phyloP scores from a whole-genome alignment of 2,888 invertebrate species.

The Agrenia bidenticulata region DNA sequence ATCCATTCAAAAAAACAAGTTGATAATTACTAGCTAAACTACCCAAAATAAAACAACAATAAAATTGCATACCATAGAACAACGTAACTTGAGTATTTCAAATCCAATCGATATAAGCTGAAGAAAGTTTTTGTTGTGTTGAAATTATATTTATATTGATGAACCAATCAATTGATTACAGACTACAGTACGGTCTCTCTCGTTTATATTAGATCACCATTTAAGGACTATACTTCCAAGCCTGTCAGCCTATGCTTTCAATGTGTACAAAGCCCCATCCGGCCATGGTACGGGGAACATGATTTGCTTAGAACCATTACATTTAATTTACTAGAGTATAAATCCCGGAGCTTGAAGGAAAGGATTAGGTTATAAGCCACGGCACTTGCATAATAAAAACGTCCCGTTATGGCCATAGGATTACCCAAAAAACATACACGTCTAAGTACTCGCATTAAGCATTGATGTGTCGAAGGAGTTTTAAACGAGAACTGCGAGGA shows the following conservation, averaged over 20 bases:
- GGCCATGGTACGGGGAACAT: too few relatives aligned
- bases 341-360: not conserved
- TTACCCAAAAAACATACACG: not conserved
- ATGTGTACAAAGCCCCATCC: too few relatives aligned
- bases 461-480: not conserved
- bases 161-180: conserved; percentile 9
- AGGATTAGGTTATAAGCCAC: too few relatives aligned
- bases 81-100: too few relatives aligned
- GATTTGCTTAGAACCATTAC: conserved; percentile 12
- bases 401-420: not conserved
- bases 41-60: too few relatives aligned
- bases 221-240: not conserved
- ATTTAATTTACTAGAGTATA: conserved; percentile 4
- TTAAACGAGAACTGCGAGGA: not conserved
- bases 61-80: too few relatives aligned
- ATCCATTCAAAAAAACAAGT: too few relatives aligned
- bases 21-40: too few relatives aligned
- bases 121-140: not conserved
- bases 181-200: too few relatives aligned
- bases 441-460: not conserved
- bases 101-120: not conserved
- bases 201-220: too few relatives aligned
- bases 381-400: too few relatives aligned
- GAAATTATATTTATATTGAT: conserved; percentile 4
- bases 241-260: too few relatives aligned